Evolutionary conservation across 2,113 vertebrate species (phyloP).

Genomic region (Rallus limicola): DNA sequence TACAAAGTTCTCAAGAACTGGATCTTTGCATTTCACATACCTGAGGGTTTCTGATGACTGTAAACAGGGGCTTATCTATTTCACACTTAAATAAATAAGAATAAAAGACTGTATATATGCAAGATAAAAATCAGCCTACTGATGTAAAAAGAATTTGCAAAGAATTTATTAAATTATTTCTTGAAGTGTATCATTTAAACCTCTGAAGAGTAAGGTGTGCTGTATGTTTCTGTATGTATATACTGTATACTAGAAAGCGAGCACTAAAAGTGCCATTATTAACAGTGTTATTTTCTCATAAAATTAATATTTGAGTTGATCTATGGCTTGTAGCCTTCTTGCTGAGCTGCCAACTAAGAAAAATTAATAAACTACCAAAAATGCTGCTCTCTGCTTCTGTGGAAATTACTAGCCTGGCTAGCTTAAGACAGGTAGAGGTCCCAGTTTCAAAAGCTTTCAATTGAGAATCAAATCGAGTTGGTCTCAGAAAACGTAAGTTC

Average conservation of each 20-base stretch:
- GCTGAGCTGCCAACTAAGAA: slow-evolving; percentile 60
- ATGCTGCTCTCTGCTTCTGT: background rate
- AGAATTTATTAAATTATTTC: slow-evolving; percentile 77
- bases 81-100: slow-evolving; percentile 6
- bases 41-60: slow-evolving; percentile 29
- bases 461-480: background rate
- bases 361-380: slow-evolving; percentile 75
- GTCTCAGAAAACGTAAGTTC: background rate
- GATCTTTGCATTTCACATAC: slow-evolving; percentile 24
- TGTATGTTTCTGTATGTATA: slow-evolving; percentile 74
- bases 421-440: background rate
- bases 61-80: slow-evolving; percentile 26
- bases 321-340: slow-evolving; percentile 50
- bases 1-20: background rate
- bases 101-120: slow-evolving; percentile 41
- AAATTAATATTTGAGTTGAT: slow-evolving; percentile 74
- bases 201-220: slow-evolving; percentile 59
- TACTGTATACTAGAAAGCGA: slow-evolving; percentile 71
- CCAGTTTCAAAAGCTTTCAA: background rate
- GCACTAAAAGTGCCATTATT: slow-evolving; percentile 67
- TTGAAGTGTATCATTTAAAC: slow-evolving; percentile 57
- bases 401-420: background rate
- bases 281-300: slow-evolving; percentile 77
- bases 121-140: slow-evolving; percentile 58
- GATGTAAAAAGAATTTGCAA: slow-evolving; percentile 65